These are phyloP conservation scores for Acanthurus lineatus DNA, from an alignment of 2,797 vertebrate genomes.

Conservation along the genomic window DNA sequence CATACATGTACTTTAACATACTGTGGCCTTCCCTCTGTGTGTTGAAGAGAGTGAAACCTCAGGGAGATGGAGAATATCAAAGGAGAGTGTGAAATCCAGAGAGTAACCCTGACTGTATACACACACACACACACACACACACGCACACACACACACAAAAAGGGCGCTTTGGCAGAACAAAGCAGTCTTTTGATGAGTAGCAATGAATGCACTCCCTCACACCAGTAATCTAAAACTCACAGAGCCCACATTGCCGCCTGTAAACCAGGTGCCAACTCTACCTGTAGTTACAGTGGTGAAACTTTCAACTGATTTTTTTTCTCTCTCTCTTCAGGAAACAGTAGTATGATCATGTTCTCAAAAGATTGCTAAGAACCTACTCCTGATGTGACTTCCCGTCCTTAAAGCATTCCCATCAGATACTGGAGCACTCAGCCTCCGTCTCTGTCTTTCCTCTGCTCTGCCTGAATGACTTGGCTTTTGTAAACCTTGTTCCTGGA, in stretches of 20 bases:
- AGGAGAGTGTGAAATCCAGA: constrained; percentile 83
- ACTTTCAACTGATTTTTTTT: constrained; percentile 12
- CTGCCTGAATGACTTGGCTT: constrained; percentile 42
- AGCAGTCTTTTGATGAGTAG: constrained; percentile 78
- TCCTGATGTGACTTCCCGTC: constrained; percentile 49
- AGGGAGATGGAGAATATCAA: constrained; percentile 83
- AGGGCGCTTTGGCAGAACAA: constrained; percentile 71
- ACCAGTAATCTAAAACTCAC: constrained; percentile 77
- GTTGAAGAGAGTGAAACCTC: constrained; percentile 65
- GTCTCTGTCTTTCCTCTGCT: constrained; percentile 14
- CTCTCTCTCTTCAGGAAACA: constrained; percentile 46
- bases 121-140: constrained; percentile 35
- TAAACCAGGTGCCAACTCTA: constrained; percentile 61
- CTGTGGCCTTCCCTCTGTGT: constrained; percentile 26
- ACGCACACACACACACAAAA: constrained; percentile 8
- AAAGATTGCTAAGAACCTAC: constrained; percentile 42
- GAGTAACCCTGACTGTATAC: constrained; percentile 62
- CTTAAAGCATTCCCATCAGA: constrained; percentile 72
- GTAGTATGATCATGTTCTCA: constrained; percentile 51
- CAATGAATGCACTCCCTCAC: constrained; percentile 79
- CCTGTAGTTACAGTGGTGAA: constrained; percentile 62
- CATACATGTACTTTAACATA: constrained; percentile 30
- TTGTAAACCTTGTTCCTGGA: constrained; percentile 29
- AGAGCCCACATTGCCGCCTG: constrained; percentile 58
- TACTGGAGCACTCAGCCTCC: constrained; percentile 62